phyloP scores from a whole-genome alignment of 2,888 invertebrate genomes.

The Drosophila incognita region DNA sequence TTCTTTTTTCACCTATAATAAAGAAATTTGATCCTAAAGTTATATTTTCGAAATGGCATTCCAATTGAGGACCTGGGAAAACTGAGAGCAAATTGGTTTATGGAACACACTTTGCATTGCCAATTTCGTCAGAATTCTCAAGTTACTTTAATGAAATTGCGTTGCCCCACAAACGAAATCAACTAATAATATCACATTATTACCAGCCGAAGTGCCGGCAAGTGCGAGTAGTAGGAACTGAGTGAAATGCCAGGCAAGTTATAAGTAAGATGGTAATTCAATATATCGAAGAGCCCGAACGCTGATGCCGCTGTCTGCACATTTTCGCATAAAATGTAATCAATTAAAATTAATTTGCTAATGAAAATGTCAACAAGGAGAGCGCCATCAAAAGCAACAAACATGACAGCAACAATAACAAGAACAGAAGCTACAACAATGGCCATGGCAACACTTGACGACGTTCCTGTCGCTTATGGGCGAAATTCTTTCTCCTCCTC shows the following conservation, averaged over 20 bases:
- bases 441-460: conserved; percentile 54
- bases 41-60: conserved; percentile 13
- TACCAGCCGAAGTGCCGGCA: conserved; percentile 16
- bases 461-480: conserved; percentile 50
- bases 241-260: conserved; percentile 35
- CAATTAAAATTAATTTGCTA: conserved; percentile 78
- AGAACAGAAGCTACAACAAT: conserved; percentile 37
- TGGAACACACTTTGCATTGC: conserved; percentile 24
- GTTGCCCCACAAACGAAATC: conserved; percentile 28
- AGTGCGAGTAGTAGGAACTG: conserved; percentile 13
- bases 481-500: neutral
- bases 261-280: conserved; percentile 70
- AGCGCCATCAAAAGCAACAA: conserved; percentile 7
- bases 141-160: conserved; percentile 57
- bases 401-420: conserved; percentile 21
- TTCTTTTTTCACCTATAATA: neutral
- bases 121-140: conserved; percentile 36
- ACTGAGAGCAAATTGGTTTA: conserved; percentile 35
- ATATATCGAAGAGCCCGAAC: conserved; percentile 56
- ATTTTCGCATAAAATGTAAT: conserved; percentile 74
- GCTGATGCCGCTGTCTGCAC: conserved; percentile 47
- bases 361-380: conserved; percentile 74
- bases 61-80: conserved; percentile 19
- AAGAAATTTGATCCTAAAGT: neutral
- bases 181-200: conserved; percentile 56